Percentiles rank a stretch among this genome's conserved stretches.
Conservation (phyloP, 2,888 invertebrate species). For the Dendrolimus pini region DNA sequence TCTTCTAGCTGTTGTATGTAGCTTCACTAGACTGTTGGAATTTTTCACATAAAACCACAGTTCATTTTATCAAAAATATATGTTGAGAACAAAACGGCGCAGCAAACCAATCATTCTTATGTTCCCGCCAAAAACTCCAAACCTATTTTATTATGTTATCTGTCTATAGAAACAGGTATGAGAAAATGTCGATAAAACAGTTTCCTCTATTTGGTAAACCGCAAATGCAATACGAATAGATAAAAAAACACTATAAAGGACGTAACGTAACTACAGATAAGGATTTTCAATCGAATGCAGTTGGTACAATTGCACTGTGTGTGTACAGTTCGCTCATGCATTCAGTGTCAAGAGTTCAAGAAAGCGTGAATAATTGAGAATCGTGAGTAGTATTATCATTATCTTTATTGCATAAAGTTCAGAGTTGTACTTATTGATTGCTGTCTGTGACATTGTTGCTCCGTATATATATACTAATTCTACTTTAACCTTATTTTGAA, state of each 20-base stretch:
- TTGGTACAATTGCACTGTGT: background rate
- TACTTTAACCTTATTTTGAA: too few relatives aligned
- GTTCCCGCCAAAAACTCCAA: too few relatives aligned
- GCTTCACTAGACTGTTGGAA: too few relatives aligned
- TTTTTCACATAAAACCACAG: too few relatives aligned
- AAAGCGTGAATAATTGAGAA: background rate
- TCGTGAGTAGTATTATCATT: background rate
- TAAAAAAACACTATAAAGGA: background rate
- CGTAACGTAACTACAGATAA: background rate
- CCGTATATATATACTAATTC: too few relatives aligned
- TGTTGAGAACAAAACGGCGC: too few relatives aligned
- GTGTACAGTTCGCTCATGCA: background rate
- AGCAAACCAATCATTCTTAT: too few relatives aligned
- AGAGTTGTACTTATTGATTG: background rate
- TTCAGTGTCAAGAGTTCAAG: background rate
- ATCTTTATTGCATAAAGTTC: background rate
- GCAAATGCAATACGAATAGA: background rate
- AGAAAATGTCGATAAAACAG: background rate
- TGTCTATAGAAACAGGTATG: background rate
- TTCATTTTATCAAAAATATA: too few relatives aligned
- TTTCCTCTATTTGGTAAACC: background rate
- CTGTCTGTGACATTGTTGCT: too few relatives aligned
- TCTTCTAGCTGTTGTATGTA: too few relatives aligned
- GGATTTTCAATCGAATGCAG: background rate
- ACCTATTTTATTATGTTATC: too few relatives aligned